Base-by-base conservation (phyloP, 2,797 vertebrate species). In the Xiphorhynchus erythropygius region DNA sequence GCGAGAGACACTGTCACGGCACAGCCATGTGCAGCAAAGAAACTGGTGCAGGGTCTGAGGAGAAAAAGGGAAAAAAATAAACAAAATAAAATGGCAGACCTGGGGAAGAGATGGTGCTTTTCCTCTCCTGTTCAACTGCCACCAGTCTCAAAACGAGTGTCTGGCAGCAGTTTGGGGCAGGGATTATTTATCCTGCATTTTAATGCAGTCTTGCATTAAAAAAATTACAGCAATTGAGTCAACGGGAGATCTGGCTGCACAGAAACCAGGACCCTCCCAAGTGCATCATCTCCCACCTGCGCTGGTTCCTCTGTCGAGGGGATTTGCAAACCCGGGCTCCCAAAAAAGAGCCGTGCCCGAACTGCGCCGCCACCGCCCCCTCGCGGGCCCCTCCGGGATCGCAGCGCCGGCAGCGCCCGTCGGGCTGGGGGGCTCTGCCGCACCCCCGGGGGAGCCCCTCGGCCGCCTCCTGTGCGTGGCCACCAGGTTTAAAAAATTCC, bases 321-420 rank as follows among this genome's bases (percentile, higher is more conserved):
- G 35, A 7, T 25, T 30, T 24, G 32, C 11, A 11, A 57, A 18
- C 10, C 37, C 5, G 19, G 30, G 14, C 5, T 28, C 25, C 4
- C 57, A 1, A 3, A 3, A 2, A 3, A 2, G 2, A 10, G 30
- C 14, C 24, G 77, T 3, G 55, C 62, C 10, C 30, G 0, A 0
- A 2, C 32, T 5, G 62, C 41, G 87, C 12, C 44, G 75, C 46
- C 93, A 23, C n/a, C 75, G 93, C 89, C 84, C 96, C 79, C 96
- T 91, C 75, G 89, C 84, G 94, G 87, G 5, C 12, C 17, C 24
- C 19, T 8, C 18, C 16, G 32, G 9, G 11, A 3, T 12, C 27
- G 13, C 77, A 30, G 41, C 60, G 7, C 28, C 19, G 60, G n/a
- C 53, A 9, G 59, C 23, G 1, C 44, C 44, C 19, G 44, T 22